Conservation (phyloP, 2,113 vertebrate species). For the Ptilorrhoa leucosticta region DNA sequence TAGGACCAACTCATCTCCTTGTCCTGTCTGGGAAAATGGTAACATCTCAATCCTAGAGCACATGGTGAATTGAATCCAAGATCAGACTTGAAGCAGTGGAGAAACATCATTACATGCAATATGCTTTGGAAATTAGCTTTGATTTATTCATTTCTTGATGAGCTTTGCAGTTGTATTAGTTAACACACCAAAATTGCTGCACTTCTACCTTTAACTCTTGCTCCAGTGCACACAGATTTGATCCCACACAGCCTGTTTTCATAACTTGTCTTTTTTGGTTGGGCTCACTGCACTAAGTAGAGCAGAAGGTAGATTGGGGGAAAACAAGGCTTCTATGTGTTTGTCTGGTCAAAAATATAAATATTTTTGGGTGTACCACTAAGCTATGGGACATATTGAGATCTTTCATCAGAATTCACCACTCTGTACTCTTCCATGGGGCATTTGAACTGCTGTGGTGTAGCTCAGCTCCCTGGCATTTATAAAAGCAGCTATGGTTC, state of each 20-base stretch:
- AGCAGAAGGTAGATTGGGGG: constrained; percentile 9
- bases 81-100: background rate
- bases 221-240: background rate
- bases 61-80: background rate
- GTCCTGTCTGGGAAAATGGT: background rate
- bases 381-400: background rate
- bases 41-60: background rate
- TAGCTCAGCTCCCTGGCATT: background rate
- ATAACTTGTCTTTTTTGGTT: constrained; percentile 41
- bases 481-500: background rate
- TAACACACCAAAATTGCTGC: background rate
- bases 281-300: constrained; percentile 35
- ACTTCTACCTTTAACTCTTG: background rate
- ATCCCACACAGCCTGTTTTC: background rate
- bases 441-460: background rate
- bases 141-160: background rate
- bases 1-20: background rate
- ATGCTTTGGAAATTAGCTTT: background rate
- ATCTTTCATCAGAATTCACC: background rate
- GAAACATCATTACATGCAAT: background rate
- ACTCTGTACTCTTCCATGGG: background rate
- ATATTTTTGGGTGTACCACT: background rate
- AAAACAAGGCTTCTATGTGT: background rate
- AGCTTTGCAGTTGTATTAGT: background rate
- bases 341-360: background rate